A percentile compares a stretch with the other conserved stretches of the same genome.
These are phyloP conservation scores for Patella vulgata DNA, from an alignment of 1,140 invertebrate species.

Conservation along the genomic window DNA sequence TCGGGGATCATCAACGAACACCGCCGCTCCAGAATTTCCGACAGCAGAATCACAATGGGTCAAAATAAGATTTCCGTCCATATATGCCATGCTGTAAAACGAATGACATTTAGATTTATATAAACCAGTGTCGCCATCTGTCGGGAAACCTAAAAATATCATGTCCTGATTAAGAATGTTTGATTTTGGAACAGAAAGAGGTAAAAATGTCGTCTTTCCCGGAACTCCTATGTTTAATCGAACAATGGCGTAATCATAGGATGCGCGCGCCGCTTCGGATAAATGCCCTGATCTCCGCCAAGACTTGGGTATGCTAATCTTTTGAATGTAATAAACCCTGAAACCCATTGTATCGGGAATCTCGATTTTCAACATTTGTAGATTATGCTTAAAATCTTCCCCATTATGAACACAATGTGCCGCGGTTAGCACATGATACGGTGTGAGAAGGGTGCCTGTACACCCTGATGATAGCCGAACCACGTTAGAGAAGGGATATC, in stretches of 20 bases:
- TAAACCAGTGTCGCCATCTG: slow-evolving; percentile 26
- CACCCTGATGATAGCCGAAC: slow-evolving; percentile 52
- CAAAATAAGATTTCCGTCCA: slow-evolving; percentile 45
- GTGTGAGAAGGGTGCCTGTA: slow-evolving; percentile 52
- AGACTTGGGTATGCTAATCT: slow-evolving; percentile 42
- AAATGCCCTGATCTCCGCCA: slow-evolving; percentile 34
- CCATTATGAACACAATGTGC: slow-evolving; percentile 57
- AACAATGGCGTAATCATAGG: slow-evolving; percentile 52
- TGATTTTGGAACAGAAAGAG: slow-evolving; percentile 37
- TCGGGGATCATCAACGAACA: slow-evolving; percentile 38
- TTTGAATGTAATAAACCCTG: slow-evolving; percentile 45
- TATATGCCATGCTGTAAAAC: slow-evolving; percentile 27
- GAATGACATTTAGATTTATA: slow-evolving; percentile 42
- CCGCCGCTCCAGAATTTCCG: slow-evolving; percentile 50
- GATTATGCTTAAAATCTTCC: slow-evolving; percentile 33
- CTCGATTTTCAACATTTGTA: slow-evolving; percentile 48
- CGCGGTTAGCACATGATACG: slow-evolving; percentile 49
- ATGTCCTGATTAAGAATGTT: slow-evolving; percentile 38
- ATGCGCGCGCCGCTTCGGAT: slow-evolving; percentile 11
- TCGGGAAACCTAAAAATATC: slow-evolving; percentile 50
- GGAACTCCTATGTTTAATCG: slow-evolving; percentile 36
- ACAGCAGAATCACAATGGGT: slow-evolving; percentile 47
- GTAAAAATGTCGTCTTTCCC: slow-evolving; percentile 41
- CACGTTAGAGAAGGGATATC: slow-evolving; percentile 51
- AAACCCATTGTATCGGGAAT: slow-evolving; percentile 42